phyloP scores from a whole-genome alignment of 2,888 invertebrate species.

The Deilephila porcellus region DNA sequence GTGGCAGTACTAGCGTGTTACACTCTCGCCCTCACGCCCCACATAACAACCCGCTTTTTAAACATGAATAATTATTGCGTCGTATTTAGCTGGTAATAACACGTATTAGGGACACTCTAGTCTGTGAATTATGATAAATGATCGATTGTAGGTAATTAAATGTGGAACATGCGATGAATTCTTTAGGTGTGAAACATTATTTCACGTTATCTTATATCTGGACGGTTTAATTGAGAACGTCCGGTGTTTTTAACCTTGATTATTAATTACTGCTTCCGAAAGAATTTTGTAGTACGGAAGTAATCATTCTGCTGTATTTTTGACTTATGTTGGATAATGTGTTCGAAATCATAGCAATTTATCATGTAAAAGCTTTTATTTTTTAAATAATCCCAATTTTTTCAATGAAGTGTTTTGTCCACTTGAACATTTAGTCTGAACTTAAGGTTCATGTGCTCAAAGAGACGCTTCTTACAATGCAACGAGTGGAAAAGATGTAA shows the following conservation, averaged over 20 bases:
- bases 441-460: too few relatives aligned
- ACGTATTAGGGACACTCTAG: slow-evolving; percentile 43
- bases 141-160: slow-evolving; percentile 33
- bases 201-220: slow-evolving; percentile 22
- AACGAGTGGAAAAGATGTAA: too few relatives aligned
- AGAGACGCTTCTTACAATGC: too few relatives aligned
- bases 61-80: slow-evolving; percentile 59
- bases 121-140: slow-evolving; percentile 34
- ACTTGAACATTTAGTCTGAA: too few relatives aligned
- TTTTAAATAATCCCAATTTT: too few relatives aligned
- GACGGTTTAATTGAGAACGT: slow-evolving; percentile 18
- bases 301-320: not conserved
- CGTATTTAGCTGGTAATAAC: slow-evolving; percentile 45
- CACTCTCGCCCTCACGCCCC: slow-evolving; percentile 58
- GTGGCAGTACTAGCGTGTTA: slow-evolving; percentile 69
- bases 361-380: too few relatives aligned
- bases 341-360: too few relatives aligned
- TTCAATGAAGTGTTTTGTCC: too few relatives aligned
- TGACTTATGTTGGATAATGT: not conserved
- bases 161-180: slow-evolving; percentile 18
- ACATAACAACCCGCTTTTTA: slow-evolving; percentile 55
- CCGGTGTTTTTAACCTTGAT: slow-evolving; percentile 11
- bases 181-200: slow-evolving; percentile 21
- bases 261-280: slow-evolving; percentile 18
- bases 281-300: not conserved